These are phyloP conservation scores for Melospiza georgiana DNA, from an alignment of 2,113 vertebrate genomes.

Conservation along the genomic window DNA sequence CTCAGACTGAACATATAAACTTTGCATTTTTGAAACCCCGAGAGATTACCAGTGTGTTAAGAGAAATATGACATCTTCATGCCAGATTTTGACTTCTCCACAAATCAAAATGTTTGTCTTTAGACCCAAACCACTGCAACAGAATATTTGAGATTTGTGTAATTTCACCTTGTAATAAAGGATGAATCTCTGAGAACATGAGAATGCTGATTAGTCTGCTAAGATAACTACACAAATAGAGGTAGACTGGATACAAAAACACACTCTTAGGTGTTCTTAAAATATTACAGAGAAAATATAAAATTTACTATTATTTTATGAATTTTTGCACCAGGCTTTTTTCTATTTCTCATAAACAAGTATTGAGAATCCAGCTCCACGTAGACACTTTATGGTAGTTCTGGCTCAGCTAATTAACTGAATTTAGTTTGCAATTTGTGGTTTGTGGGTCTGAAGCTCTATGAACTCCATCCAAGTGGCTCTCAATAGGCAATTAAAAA, in stretches of 20 bases:
- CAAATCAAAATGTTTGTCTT: not conserved
- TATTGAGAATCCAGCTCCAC: not conserved
- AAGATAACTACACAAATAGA: not conserved
- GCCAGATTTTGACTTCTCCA: not conserved
- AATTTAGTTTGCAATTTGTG: not conserved
- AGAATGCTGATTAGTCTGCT: not conserved
- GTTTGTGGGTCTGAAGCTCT: not conserved
- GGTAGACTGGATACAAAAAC: not conserved
- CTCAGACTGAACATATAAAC: not conserved
- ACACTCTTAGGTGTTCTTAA: not conserved
- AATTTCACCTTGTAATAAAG: not conserved
- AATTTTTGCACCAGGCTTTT: not conserved
- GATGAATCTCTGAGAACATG: not conserved
- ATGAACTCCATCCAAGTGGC: not conserved
- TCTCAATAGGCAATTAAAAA: not conserved
- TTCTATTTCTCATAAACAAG: not conserved
- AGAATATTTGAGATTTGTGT: not conserved
- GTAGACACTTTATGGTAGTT: not conserved
- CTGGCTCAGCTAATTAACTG: not conserved
- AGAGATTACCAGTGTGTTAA: not conserved
- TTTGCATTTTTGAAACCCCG: not conserved
- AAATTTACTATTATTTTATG: not conserved
- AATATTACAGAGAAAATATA: not conserved
- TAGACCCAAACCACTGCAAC: not conserved
- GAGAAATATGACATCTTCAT: not conserved